Evolutionary conservation across 2,113 vertebrate species (phyloP), one percentile per base, ranked within the genome.

Genomic region (Motacilla alba): DNA sequence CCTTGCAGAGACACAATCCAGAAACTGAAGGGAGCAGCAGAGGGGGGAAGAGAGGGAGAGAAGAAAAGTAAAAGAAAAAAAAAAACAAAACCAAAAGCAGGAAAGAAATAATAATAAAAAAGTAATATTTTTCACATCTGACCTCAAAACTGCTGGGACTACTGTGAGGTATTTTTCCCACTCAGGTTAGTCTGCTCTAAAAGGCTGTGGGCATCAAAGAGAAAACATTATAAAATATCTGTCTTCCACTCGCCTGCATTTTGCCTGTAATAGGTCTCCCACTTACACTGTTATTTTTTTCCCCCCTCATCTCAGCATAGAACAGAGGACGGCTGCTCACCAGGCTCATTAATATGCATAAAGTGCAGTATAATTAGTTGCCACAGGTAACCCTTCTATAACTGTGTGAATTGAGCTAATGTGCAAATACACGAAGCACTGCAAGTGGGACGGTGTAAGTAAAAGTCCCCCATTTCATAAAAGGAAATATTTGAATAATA

Each of bases 401-500:
- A 97, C 96, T 96, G 97, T 94, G 80, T 96, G 97, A 98, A 97
- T 96, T 93, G 95, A 98, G 96, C 97, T 97, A 97, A 98, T 97
- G 97, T 96, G 96, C 97, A 98, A 96, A 98, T 87, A 97, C 93
- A 83, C 56, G 91, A 93, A 82, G 95, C 96, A 83, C 78, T 19
- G 95, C 24, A 55, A 94, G 92, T 89, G 74, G 96, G 95, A 94
- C 3, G 5, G 80, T 93, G 95, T 96, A 96, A 97, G 97, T 73
- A 96, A 93, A 96, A 96, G 97, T 94, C 92, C 95, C 95, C 95
- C 88, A 44, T 95, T 97, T 98, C 98, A 97, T 97, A 96, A 98
- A 98, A 98, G 97, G 96, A 98, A 97, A 97, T 97, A 98, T 98
- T 98, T 98, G 98, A 98, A 98, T 98, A 98, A 98, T 98, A 98